Base-by-base conservation (phyloP, 2,113 vertebrate genomes). In the Proterorhinus semilunaris region DNA sequence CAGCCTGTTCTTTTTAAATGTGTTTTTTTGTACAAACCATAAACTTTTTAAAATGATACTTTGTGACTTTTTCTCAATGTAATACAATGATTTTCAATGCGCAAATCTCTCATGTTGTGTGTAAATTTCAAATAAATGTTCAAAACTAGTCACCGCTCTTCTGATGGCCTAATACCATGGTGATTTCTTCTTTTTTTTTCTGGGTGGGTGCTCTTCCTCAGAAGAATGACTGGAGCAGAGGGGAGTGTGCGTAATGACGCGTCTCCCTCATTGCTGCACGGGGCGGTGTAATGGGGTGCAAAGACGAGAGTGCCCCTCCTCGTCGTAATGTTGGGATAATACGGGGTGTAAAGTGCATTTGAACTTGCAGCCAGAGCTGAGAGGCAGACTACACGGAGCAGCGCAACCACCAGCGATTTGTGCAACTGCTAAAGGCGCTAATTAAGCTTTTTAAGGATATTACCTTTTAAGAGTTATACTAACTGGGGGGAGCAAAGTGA, bases 301-400 rank as follows among this genome's bases (percentile, higher is more conserved):
- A 43, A 53, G 71, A 63, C 65, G 21, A 63, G 55, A 17, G 92
- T 76, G 94, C 93, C 92, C 95, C 95, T 94, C 95, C 88, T 80
- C 93, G 91, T 66, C 67, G 72, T 82, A 49, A 88, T 90, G 92
- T 91, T 92, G 15, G 92, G 92, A 93, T 94, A 92, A 92, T 90
- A 94, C 92, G 90, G 91, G 92, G 91, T 93, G 94, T 92, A 90
- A 92, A 89, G 91, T 92, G 93, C 92, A 94, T 94, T 94, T 96
- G 94, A 97, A 96, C 95, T 96, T 94, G 94, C 92, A 92, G 92
- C 91, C 91, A 84, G 62, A 4, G 88, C 90, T 83, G 90, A 79
- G 90, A 81, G 78, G 75, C 66, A 83, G 81, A 69, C 69, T 91
- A 74, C 70, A 90, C 89, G 51, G 81, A 74, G 12, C 83, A 63